Conservation (phyloP, 2,113 vertebrate species). For the Brevimyrus niger region DNA sequence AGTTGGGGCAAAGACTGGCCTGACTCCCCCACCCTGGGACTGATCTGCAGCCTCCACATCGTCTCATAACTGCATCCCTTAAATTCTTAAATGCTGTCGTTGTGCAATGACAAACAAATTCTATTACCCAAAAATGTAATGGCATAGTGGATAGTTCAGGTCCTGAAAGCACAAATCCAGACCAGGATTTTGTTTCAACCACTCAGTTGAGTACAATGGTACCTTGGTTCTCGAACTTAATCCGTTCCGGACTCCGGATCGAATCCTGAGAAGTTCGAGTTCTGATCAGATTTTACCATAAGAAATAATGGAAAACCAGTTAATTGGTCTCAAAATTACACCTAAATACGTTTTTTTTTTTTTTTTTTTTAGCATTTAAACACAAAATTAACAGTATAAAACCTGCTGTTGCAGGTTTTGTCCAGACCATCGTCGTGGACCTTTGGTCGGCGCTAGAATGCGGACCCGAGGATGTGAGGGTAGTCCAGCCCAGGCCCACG, state of each 20-base stretch:
- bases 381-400: too few relatives aligned
- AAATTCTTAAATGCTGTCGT: background rate
- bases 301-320: too few relatives aligned
- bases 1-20: background rate
- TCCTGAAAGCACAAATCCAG: background rate
- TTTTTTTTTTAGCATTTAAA: too few relatives aligned
- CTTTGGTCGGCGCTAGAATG: constrained; percentile 84
- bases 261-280: too few relatives aligned
- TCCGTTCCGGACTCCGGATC: too few relatives aligned
- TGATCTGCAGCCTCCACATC: background rate
- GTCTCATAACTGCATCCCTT: background rate
- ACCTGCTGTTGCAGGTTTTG: constrained; percentile 77
- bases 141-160: background rate
- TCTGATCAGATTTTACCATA: too few relatives aligned
- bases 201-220: background rate
- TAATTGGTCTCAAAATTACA: too few relatives aligned
- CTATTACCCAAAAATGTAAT: too few relatives aligned
- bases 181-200: background rate
- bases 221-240: too few relatives aligned
- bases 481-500: constrained; percentile 69
- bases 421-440: constrained; percentile 72
- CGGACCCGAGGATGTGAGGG: constrained; percentile 74
- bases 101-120: too few relatives aligned
- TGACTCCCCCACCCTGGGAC: background rate
- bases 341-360: too few relatives aligned